A percentile compares a stretch with the other conserved stretches of the same genome.
These are phyloP conservation scores for Cherax quadricarinatus DNA, from an alignment of 1,140 invertebrate genomes.

Conservation along the genomic window DNA sequence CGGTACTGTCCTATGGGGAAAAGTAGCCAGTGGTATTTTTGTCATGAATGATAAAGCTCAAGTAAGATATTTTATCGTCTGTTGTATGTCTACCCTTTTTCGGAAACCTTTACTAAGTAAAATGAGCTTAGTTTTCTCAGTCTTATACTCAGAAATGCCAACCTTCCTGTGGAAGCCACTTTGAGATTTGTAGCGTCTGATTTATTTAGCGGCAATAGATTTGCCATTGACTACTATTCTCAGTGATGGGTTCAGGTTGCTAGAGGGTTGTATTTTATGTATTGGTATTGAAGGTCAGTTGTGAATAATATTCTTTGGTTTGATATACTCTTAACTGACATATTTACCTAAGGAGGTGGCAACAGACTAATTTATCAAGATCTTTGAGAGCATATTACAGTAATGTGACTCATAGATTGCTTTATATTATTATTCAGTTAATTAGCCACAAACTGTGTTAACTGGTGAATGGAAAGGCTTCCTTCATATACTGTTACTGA, in stretches of 20 bases:
- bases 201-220: conserved; percentile 1
- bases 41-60: conserved; percentile 49
- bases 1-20: conserved; percentile 25
- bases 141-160: conserved; percentile 1
- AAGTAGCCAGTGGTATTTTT: conserved; percentile 48
- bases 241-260: conserved; percentile 4
- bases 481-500: conserved; percentile 4
- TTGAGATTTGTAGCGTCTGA: not conserved
- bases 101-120: not conserved
- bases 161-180: conserved; percentile 10
- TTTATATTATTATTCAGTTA: not conserved
- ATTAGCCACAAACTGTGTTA: not conserved
- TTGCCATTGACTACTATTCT: conserved; percentile 5
- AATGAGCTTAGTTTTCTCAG: not conserved
- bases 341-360: not conserved
- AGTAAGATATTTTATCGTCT: conserved; percentile 50
- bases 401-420: not conserved
- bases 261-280: not conserved
- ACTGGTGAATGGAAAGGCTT: conserved; percentile 6
- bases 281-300: not conserved
- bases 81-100: conserved; percentile 27
- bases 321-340: not conserved
- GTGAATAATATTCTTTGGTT: not conserved
- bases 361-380: not conserved
- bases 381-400: conserved; percentile 7